Conservation (phyloP, 2,797 vertebrate species). For the Otolemur crassicaudatus region DNA sequence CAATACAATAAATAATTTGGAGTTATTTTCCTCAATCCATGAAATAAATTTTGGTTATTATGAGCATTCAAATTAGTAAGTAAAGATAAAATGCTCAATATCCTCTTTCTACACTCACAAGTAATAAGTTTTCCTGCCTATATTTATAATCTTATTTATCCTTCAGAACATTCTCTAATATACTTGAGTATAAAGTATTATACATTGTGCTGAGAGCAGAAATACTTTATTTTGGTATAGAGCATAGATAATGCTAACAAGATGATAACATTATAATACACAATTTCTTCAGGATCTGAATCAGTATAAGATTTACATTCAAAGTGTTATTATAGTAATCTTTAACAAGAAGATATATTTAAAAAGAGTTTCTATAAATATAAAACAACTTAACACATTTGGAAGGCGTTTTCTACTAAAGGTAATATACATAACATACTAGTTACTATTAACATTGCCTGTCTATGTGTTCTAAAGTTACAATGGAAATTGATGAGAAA, state of each 20-base stretch:
- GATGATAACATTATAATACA: not conserved
- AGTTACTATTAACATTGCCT: not conserved
- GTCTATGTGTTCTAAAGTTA: not conserved
- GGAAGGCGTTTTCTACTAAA: not conserved
- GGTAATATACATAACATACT: not conserved
- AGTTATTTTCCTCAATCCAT: not conserved
- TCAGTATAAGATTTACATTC: not conserved
- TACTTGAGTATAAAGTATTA: not conserved
- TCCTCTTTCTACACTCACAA: not conserved
- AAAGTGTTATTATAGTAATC: not conserved
- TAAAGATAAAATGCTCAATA: not conserved
- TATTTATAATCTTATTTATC: constrained; percentile 10
- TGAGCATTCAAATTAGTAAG: not conserved
- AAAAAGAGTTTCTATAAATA: constrained; percentile 6
- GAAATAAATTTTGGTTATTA: constrained; percentile 28
- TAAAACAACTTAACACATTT: not conserved
- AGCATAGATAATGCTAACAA: not conserved
- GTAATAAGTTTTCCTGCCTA: not conserved
- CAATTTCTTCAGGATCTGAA: not conserved
- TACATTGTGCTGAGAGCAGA: not conserved
- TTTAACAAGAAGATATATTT: not conserved
- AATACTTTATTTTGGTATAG: not conserved
- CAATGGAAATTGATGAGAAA: not conserved
- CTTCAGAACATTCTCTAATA: not conserved
- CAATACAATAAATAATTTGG: not conserved